Conservation (phyloP, 2,888 invertebrate genomes). For the Apotomis betuletana region DNA sequence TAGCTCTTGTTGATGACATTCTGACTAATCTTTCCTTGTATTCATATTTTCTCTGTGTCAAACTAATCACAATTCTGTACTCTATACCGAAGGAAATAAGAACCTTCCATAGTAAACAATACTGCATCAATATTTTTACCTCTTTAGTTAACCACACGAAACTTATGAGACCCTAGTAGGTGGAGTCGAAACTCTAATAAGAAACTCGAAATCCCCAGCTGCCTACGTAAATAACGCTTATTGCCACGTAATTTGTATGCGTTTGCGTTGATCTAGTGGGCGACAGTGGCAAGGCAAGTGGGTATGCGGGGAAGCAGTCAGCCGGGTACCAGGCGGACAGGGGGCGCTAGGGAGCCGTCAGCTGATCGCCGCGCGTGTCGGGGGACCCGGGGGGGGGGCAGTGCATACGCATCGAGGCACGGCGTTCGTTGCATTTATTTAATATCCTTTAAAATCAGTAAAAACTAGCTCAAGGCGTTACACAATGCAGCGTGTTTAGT, state of each 20-base stretch:
- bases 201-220: not conserved
- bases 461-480: conserved; percentile 71
- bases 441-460: conserved; percentile 50
- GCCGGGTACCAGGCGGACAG: conserved; percentile 50
- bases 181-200: conserved; percentile 15
- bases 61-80: not conserved
- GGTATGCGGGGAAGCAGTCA: conserved; percentile 17
- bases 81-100: not conserved
- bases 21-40: conserved; percentile 9
- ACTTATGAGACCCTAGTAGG: conserved; percentile 12
- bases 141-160: not conserved
- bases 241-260: conserved; percentile 33
- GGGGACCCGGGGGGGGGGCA: conserved; percentile 46
- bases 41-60: conserved; percentile 6
- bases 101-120: not conserved
- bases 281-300: conserved; percentile 22
- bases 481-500: conserved; percentile 60
- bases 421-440: conserved; percentile 60
- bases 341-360: conserved; percentile 65
- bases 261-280: conserved; percentile 35
- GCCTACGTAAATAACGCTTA: conserved; percentile 14
- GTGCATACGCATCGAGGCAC: conserved; percentile 62
- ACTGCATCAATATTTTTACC: not conserved
- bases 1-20: conserved; percentile 14
- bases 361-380: conserved; percentile 66